Evolutionary conservation across 2,797 vertebrate species (phyloP).

Genomic region (Chelmon rostratus): DNA sequence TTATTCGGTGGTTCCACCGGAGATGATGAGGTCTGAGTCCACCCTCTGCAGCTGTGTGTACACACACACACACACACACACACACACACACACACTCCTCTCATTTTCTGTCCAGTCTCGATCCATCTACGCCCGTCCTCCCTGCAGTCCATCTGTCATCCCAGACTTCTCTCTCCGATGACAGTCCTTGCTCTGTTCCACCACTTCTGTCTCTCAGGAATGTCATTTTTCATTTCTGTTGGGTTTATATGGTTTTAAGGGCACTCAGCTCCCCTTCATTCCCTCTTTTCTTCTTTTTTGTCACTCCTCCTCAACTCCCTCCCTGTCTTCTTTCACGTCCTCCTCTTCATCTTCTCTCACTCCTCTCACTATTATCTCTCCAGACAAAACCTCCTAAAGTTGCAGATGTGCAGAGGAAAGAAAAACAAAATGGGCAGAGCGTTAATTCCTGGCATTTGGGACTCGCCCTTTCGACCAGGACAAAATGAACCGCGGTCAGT

Average conservation of each 20-base stretch:
- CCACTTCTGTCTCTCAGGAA: slow-evolving; percentile 61
- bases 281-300: background rate
- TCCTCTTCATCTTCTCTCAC: slow-evolving; percentile 27
- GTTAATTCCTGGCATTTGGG: slow-evolving; percentile 77
- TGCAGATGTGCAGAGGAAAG: slow-evolving; percentile 52
- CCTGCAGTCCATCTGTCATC: slow-evolving; percentile 64
- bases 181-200: slow-evolving; percentile 61
- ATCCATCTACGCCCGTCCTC: slow-evolving; percentile 59
- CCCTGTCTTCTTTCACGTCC: slow-evolving; percentile 30
- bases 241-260: slow-evolving; percentile 45
- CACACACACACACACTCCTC: slow-evolving; percentile 12
- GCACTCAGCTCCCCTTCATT: background rate
- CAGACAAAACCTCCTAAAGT: slow-evolving; percentile 38
- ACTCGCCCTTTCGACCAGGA: slow-evolving; percentile 74
- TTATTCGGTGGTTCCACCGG: slow-evolving; percentile 75
- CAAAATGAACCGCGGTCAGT: slow-evolving; percentile 65
- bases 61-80: slow-evolving; percentile 49
- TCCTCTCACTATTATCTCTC: slow-evolving; percentile 54
- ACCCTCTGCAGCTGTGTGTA: slow-evolving; percentile 82
- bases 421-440: slow-evolving; percentile 57
- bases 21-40: slow-evolving; percentile 80
- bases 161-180: slow-evolving; percentile 42
- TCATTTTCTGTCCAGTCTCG: slow-evolving; percentile 62
- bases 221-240: slow-evolving; percentile 48
- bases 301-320: background rate